phyloP scores from a whole-genome alignment of 2,113 vertebrate genomes.

The Alces alces region DNA sequence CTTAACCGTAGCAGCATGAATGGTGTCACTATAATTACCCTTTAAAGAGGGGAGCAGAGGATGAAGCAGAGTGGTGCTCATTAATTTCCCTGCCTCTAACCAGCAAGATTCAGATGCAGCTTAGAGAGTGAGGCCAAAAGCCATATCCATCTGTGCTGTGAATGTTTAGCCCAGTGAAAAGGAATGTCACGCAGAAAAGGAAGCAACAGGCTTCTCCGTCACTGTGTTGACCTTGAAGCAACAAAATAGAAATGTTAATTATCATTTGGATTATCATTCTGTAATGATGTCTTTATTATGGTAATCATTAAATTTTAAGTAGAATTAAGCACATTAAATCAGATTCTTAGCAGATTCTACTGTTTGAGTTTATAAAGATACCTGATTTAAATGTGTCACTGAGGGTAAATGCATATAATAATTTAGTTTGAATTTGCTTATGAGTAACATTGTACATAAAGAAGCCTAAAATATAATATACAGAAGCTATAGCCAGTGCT shows the following conservation, averaged over 20 bases:
- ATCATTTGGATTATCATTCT: slow-evolving; percentile 69
- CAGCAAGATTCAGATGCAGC: slow-evolving; percentile 60
- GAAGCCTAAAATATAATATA: not conserved
- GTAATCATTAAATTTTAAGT: slow-evolving; percentile 43
- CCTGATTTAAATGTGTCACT: not conserved
- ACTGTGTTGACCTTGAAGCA: slow-evolving; percentile 70
- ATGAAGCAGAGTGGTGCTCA: slow-evolving; percentile 42
- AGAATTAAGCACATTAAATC: slow-evolving; percentile 66
- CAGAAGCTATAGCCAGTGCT: not conserved
- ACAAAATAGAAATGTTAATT: slow-evolving; percentile 75
- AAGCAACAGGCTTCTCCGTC: slow-evolving; percentile 9
- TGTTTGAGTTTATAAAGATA: slow-evolving; percentile 18
- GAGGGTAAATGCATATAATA: not conserved
- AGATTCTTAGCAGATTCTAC: slow-evolving; percentile 37
- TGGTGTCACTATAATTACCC: slow-evolving; percentile 63
- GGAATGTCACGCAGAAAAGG: slow-evolving; percentile 44
- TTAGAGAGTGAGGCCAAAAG: slow-evolving; percentile 74
- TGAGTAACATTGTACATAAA: not conserved
- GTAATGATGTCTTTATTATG: slow-evolving; percentile 66
- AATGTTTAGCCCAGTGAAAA: slow-evolving; percentile 45
- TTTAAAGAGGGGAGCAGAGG: slow-evolving; percentile 51
- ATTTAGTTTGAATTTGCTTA: slow-evolving; percentile 21
- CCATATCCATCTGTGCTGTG: slow-evolving; percentile 48
- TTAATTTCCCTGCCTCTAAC: slow-evolving; percentile 71
- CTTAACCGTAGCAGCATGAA: slow-evolving; percentile 32